Evolutionary conservation across 2,888 invertebrate genomes (phyloP).

Genomic region (Nephrotoma flavescens): DNA sequence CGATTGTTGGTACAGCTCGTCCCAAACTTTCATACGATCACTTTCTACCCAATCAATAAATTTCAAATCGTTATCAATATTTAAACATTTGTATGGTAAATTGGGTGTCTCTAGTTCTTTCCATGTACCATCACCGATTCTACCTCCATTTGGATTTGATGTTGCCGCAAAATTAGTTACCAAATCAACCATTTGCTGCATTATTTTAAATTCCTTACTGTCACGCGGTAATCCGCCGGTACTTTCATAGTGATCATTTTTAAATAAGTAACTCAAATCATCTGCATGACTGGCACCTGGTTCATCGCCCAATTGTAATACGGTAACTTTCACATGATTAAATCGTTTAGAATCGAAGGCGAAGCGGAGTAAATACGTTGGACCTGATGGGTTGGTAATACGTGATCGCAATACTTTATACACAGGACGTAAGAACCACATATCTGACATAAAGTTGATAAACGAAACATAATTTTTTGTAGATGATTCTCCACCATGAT

Average conservation of each 20-base stretch:
- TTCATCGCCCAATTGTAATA: slow-evolving; percentile 14
- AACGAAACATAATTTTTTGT: too few relatives aligned
- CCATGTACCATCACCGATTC: slow-evolving; percentile 8
- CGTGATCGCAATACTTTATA: slow-evolving; percentile 22
- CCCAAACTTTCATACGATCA: slow-evolving; percentile 23
- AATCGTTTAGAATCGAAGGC: slow-evolving; percentile 30
- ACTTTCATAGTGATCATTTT: slow-evolving; percentile 18
- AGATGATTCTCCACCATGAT: too few relatives aligned
- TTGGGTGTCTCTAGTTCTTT: slow-evolving; percentile 3
- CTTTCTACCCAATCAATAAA: slow-evolving; percentile 22
- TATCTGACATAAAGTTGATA: not conserved
- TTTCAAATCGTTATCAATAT: slow-evolving; percentile 20
- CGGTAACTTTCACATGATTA: slow-evolving; percentile 23
- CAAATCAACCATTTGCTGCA: slow-evolving; percentile 22
- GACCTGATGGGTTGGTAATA: slow-evolving; percentile 18
- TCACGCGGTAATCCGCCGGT: not conserved
- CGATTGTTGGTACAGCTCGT: slow-evolving; percentile 21
- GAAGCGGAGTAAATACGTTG: slow-evolving; percentile 29
- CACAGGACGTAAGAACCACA: slow-evolving; percentile 10
- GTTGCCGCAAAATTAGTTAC: slow-evolving; percentile 25
- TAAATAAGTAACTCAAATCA: slow-evolving; percentile 30
- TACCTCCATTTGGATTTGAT: slow-evolving; percentile 21
- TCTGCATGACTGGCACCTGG: slow-evolving; percentile 29
- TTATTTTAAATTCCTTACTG: slow-evolving; percentile 18
- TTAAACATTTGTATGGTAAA: slow-evolving; percentile 21